These are phyloP conservation scores for Zygaena filipendulae DNA, from an alignment of 2,888 invertebrate species.

Conservation along the genomic window DNA sequence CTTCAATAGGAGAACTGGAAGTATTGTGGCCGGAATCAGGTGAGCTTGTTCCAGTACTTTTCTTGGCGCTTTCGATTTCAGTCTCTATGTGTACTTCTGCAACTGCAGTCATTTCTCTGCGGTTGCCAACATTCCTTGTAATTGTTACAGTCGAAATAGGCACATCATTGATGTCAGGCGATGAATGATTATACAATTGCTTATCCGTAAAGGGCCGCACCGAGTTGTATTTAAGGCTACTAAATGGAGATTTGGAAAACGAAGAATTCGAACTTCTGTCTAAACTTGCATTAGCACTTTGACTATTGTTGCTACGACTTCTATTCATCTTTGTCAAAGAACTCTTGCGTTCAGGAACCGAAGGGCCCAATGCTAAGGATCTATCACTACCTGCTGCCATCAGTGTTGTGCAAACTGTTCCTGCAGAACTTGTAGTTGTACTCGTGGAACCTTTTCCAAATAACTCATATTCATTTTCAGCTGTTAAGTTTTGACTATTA, in stretches of 20 bases:
- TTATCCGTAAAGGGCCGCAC: conserved; percentile 43
- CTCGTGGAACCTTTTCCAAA: conserved; percentile 93
- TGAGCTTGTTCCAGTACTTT: conserved; percentile 75
- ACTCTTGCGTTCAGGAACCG: conserved; percentile 85
- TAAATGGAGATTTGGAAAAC: conserved; percentile 49
- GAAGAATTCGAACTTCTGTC: conserved; percentile 61
- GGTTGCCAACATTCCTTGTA: conserved; percentile 47
- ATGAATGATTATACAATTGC: conserved; percentile 39
- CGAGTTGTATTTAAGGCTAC: conserved; percentile 45
- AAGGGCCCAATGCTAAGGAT: conserved; percentile 74
- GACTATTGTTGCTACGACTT: conserved; percentile 54
- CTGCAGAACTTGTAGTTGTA: conserved; percentile 90
- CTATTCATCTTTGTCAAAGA: conserved; percentile 73
- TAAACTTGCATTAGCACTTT: conserved; percentile 65
- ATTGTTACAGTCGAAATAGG: conserved; percentile 46
- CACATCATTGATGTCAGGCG: conserved; percentile 42
- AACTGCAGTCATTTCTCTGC: conserved; percentile 69
- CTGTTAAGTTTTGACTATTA: conserved; percentile 76
- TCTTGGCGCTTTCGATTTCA: conserved; percentile 56
- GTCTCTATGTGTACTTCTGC: conserved; percentile 65
- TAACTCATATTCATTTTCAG: conserved; percentile 90
- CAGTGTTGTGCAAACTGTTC: conserved; percentile 87
- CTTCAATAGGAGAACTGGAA: conserved; percentile 81
- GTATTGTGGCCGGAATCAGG: conserved; percentile 86
- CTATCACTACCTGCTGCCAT: conserved; percentile 75